Base-by-base conservation (phyloP, 2,888 invertebrate genomes). In the Pterobdella sp. region DNA sequence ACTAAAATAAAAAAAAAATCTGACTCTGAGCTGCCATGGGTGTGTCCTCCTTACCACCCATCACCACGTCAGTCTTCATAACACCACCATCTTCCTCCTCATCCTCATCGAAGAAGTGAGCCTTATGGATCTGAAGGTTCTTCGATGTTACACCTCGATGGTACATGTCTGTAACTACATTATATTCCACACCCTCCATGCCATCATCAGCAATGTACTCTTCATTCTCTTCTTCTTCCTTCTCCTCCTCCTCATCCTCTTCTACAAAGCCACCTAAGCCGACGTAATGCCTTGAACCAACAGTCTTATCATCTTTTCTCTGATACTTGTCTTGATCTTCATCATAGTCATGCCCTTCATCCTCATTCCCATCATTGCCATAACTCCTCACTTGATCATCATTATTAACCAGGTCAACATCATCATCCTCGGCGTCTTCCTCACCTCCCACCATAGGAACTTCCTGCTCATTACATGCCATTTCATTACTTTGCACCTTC, bases 1-100 rank as follows among this genome's bases (percentile, higher is more conserved):
- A n/a, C n/a, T n/a, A n/a, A n/a, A n/a, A n/a, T n/a, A n/a, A n/a
- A n/a, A n/a, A n/a, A n/a, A n/a, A n/a, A n/a, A n/a, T n/a, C n/a
- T n/a, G n/a, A n/a, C n/a, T n/a, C n/a, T n/a, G n/a, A n/a, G n/a
- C n/a, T n/a, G n/a, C n/a, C n/a, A n/a, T n/a, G n/a, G n/a, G n/a
- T n/a, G n/a, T n/a, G n/a, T n/a, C n/a, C 60, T 4, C n/a, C 3
- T 3, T 26, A 56, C 26, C 60, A 56, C 18, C 78, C 18, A 79
- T 22, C 32, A n/a, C 66, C 29, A 29, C 34, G 26, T 64, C 67
- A 63, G 63, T 71, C 7, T 64, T 67, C 10, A 79, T 26, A 56
- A 26, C 60, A 14, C n/a, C 60, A 14, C n/a, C 60, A 14, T 56
- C 60, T 7, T 56, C 60, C 60, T 56, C 60, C 7, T 56, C n/a